A percentile compares a stretch with the other conserved stretches of the same genome.
These are phyloP conservation scores for Camelus bactrianus DNA, from an alignment of 2,113 vertebrate species.

Conservation along the genomic window DNA sequence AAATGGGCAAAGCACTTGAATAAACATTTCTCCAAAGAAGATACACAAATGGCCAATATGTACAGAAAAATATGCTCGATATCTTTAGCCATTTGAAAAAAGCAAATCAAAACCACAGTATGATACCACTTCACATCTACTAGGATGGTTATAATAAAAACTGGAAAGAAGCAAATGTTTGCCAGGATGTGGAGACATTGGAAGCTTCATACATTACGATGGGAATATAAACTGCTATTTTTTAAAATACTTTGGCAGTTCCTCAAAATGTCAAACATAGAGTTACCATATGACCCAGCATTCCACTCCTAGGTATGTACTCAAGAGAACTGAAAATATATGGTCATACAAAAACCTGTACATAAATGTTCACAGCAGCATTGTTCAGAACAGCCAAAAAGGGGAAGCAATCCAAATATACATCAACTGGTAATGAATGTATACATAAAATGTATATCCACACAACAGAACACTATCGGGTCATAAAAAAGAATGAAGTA, in stretches of 20 bases:
- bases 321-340: conserved; percentile 40
- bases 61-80: background rate
- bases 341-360: background rate
- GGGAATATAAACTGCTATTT: background rate
- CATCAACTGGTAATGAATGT: background rate
- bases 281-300: background rate
- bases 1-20: background rate
- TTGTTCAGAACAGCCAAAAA: background rate
- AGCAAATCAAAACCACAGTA: conserved; percentile 2
- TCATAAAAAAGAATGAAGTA: background rate
- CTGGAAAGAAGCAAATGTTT: background rate
- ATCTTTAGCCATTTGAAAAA: background rate
- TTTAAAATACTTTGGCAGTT: background rate
- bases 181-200: background rate
- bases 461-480: background rate
- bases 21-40: background rate
- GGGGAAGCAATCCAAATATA: background rate
- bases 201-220: background rate
- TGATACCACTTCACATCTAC: background rate
- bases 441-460: background rate
- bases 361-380: background rate
- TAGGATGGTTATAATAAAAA: background rate
- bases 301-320: background rate
- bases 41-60: background rate
- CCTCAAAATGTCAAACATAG: background rate